Percentiles rank a stretch among this genome's conserved stretches.
Evolutionary conservation across 2,888 invertebrate species (phyloP).

Genomic region (Ennomos erosarius): DNA sequence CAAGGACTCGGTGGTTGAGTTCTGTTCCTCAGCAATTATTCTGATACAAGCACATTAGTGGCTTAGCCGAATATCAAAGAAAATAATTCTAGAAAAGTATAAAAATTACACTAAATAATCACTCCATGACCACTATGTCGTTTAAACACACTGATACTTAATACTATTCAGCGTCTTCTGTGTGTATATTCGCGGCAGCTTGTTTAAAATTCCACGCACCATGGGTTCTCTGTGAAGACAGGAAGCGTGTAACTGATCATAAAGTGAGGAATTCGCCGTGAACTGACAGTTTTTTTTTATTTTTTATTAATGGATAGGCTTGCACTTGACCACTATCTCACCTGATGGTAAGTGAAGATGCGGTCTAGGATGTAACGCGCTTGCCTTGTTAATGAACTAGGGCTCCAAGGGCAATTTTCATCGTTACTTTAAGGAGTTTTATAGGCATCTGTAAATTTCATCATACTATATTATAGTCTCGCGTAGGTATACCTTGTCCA

Average conservation of each 20-base stretch:
- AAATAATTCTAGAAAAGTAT: not conserved
- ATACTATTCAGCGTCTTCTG: conserved; percentile 17
- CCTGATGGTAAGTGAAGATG: no score
- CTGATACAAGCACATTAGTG: no score
- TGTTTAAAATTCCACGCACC: conserved; percentile 66
- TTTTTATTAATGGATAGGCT: no score
- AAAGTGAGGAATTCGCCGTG: conserved; percentile 55
- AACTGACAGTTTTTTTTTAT: no score
- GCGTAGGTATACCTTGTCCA: no score
- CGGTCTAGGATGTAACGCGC: no score
- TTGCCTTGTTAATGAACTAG: conserved; percentile 21
- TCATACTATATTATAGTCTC: no score
- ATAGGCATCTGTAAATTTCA: not conserved
- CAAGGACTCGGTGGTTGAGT: no score
- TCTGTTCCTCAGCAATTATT: no score
- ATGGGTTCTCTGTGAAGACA: conserved; percentile 54
- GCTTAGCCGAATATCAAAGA: not conserved
- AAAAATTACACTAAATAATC: no score
- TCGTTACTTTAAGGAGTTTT: not conserved
- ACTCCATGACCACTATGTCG: no score
- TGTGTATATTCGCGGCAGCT: conserved; percentile 24
- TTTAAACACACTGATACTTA: not conserved
- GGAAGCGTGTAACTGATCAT: conserved; percentile 64
- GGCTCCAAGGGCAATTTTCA: not conserved
- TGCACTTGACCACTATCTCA: no score